Conservation (phyloP, 1,140 invertebrate species). For the Drosophila sp. region DNA sequence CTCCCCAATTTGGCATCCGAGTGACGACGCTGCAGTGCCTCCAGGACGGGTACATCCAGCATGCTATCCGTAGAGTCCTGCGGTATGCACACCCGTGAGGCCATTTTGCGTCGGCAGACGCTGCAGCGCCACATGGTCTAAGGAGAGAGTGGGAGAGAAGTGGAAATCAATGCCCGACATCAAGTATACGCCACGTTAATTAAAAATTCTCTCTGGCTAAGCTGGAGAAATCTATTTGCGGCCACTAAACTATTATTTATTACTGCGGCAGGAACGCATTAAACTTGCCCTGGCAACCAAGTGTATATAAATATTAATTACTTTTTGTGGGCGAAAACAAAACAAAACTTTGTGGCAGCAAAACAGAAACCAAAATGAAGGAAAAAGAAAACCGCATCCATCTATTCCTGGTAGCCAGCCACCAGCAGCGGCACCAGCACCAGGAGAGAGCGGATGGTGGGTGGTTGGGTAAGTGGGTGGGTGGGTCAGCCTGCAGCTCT, state of each 20-base stretch:
- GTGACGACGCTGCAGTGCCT: conserved; percentile 89
- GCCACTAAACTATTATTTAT: conserved; percentile 51
- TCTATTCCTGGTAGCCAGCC: conserved; percentile 30
- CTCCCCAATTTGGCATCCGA: conserved; percentile 90
- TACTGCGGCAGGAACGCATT: conserved; percentile 42
- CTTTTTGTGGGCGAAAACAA: conserved; percentile 34
- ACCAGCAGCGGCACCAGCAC: too few species aligned
- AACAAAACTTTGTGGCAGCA: conserved; percentile 61
- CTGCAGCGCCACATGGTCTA: conserved; percentile 91
- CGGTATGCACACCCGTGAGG: conserved; percentile 86
- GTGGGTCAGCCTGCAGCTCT: conserved; percentile 14
- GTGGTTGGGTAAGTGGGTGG: not conserved
- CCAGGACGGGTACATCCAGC: conserved; percentile 90
- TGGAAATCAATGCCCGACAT: conserved; percentile 45
- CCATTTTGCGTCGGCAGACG: conserved; percentile 91
- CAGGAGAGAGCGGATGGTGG: not conserved
- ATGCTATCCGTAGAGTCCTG: conserved; percentile 92
- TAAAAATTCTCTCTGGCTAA: conserved; percentile 53
- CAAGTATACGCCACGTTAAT: conserved; percentile 38
- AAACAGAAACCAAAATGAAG: conserved; percentile 31
- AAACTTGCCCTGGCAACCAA: conserved; percentile 7
- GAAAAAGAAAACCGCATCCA: conserved; percentile 6
- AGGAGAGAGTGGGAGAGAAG: not conserved
- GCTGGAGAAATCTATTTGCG: conserved; percentile 53
- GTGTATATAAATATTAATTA: conserved; percentile 79